Evolutionary conservation across 2,113 vertebrate genomes (phyloP).

Genomic region (Girardinichthys multiradiatus): DNA sequence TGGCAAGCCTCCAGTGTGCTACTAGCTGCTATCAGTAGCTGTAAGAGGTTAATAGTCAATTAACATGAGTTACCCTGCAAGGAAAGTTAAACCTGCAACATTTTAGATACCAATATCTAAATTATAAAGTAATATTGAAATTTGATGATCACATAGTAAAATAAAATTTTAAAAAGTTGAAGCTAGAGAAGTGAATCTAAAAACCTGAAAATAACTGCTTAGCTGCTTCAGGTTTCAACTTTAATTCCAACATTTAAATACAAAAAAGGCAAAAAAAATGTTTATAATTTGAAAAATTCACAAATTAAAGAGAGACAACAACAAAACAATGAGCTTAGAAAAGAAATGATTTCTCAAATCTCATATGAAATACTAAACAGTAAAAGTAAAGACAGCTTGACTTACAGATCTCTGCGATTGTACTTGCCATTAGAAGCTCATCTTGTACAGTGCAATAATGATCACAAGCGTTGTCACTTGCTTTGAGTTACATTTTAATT

Average conservation of each 20-base stretch:
- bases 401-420: too few species aligned
- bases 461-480: too few species aligned
- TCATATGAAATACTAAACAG: too few species aligned
- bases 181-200: neutral
- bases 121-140: too few species aligned
- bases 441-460: too few species aligned
- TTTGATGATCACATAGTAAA: too few species aligned
- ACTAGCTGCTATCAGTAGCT: neutral
- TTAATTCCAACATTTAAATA: neutral
- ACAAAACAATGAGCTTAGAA: neutral
- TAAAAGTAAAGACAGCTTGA: too few species aligned
- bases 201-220: neutral
- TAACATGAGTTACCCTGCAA: neutral
- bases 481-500: too few species aligned
- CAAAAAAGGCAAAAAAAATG: neutral
- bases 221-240: neutral
- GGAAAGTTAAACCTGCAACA: constrained; percentile 20
- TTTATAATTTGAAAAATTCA: neutral
- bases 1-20: neutral
- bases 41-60: neutral
- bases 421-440: too few species aligned
- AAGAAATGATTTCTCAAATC: too few species aligned
- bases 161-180: neutral
- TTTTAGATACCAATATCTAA: constrained; percentile 10
- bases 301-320: neutral